phyloP scores from a whole-genome alignment of 92 coral and sea anemone species.

The Bergia puertoricense region DNA sequence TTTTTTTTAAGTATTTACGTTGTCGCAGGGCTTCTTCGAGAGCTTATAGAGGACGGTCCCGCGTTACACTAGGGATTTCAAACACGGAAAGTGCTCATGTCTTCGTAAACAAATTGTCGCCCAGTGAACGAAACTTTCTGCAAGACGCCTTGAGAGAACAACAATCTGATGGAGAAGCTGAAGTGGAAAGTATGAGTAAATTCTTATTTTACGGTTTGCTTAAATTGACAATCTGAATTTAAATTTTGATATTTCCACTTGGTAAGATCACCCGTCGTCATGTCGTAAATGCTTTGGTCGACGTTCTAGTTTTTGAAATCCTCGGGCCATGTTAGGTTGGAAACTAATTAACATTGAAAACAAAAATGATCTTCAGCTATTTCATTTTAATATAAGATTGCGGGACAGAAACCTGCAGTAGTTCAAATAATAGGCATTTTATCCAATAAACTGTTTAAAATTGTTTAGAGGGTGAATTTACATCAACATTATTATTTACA shows the following conservation, averaged over 20 bases:
- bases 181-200: background rate
- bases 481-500: too few species aligned
- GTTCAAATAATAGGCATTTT: too few species aligned
- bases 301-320: too few species aligned
- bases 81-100: background rate
- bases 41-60: background rate
- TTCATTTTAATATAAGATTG: too few species aligned
- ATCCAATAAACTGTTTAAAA: too few species aligned
- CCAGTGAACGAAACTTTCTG: slow-evolving; percentile 13
- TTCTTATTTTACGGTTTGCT: background rate
- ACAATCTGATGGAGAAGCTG: background rate
- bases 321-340: too few species aligned
- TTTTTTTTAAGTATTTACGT: background rate
- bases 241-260: background rate
- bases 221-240: background rate
- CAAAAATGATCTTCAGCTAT: too few species aligned
- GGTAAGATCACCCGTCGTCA: background rate
- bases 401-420: too few species aligned
- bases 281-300: too few species aligned
- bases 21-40: slow-evolving; percentile 5
- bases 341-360: too few species aligned
- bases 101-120: slow-evolving; percentile 15
- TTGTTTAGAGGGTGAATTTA: too few species aligned
- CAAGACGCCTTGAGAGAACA: slow-evolving; percentile 12
- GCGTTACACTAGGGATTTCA: background rate